phyloP scores from a whole-genome alignment of 2,888 invertebrate species.

The Rapana venosa region DNA sequence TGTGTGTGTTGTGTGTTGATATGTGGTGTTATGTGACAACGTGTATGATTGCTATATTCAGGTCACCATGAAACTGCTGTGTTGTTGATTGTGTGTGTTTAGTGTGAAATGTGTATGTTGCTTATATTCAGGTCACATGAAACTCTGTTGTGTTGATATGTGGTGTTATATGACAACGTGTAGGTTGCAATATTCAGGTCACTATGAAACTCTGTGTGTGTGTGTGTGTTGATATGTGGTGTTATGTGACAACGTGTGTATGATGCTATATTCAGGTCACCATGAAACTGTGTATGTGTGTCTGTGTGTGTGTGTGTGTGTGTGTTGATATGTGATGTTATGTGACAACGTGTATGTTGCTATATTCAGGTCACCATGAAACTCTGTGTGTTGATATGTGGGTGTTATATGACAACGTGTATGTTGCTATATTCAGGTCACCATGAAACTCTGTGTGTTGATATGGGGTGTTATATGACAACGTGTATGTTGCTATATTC shows the following conservation, averaged over 20 bases:
- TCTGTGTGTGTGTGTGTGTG: too few relatives aligned
- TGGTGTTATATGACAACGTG: background rate
- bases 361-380: conserved; percentile 60
- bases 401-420: background rate
- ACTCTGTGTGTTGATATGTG: background rate
- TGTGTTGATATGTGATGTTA: background rate
- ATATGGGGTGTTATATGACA: background rate
- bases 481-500: background rate
- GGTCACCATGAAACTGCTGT: too few relatives aligned
- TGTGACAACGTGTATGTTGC: background rate
- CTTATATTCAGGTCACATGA: too few relatives aligned
- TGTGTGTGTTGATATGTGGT: too few relatives aligned
- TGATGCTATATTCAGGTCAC: too few relatives aligned
- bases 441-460: conserved; percentile 49
- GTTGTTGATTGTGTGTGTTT: too few relatives aligned
- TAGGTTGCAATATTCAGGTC: conserved; percentile 52
- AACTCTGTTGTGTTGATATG: background rate
- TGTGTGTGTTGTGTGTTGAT: too few relatives aligned
- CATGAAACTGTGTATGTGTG: too few relatives aligned
- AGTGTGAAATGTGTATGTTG: too few relatives aligned
- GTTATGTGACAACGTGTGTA: too few relatives aligned
- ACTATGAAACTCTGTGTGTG: conserved; percentile 55
- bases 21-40: too few relatives aligned
- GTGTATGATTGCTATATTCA: too few relatives aligned
- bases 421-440: conserved; percentile 54